Conservation (phyloP, 1,140 invertebrate species). For the Idris sp. region DNA sequence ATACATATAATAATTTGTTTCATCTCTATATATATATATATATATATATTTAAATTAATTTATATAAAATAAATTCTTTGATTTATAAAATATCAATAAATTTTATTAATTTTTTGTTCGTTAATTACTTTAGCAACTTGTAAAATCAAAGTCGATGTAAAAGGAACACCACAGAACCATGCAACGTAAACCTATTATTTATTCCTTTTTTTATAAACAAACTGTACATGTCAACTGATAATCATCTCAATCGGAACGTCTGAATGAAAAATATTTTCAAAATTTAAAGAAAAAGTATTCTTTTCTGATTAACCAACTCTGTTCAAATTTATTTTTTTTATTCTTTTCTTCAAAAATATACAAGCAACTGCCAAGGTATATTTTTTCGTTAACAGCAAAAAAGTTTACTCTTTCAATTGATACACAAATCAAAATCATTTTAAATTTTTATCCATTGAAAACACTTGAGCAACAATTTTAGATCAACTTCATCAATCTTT, state of each 20-base stretch:
- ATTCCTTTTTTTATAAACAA: slow-evolving; percentile 50
- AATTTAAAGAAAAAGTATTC: too few relatives aligned
- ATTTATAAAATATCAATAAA: too few relatives aligned
- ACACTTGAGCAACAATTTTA: slow-evolving; percentile 47
- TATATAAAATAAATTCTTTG: too few relatives aligned
- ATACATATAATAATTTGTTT: not conserved
- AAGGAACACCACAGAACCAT: slow-evolving; percentile 22
- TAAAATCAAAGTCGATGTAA: slow-evolving; percentile 3
- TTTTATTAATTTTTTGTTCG: not conserved
- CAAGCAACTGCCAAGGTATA: too few relatives aligned
- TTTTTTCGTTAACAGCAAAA: too few relatives aligned
- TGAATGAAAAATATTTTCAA: too few relatives aligned
- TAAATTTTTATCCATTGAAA: too few relatives aligned
- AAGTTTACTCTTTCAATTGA: slow-evolving; percentile 3
- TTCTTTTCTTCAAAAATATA: too few relatives aligned
- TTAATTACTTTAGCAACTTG: not conserved
- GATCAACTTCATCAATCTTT: slow-evolving; percentile 37
- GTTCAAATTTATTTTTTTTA: too few relatives aligned
- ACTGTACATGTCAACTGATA: slow-evolving; percentile 56
- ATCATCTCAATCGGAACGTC: slow-evolving; percentile 44
- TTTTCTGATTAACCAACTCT: too few relatives aligned
- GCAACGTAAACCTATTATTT: slow-evolving; percentile 21
- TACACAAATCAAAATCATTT: too few relatives aligned
- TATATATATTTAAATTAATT: not conserved
- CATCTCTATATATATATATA: not conserved